These are phyloP conservation scores for Microcebus jonahi DNA, from an alignment of 2,113 vertebrate genomes.

Conservation along the genomic window DNA sequence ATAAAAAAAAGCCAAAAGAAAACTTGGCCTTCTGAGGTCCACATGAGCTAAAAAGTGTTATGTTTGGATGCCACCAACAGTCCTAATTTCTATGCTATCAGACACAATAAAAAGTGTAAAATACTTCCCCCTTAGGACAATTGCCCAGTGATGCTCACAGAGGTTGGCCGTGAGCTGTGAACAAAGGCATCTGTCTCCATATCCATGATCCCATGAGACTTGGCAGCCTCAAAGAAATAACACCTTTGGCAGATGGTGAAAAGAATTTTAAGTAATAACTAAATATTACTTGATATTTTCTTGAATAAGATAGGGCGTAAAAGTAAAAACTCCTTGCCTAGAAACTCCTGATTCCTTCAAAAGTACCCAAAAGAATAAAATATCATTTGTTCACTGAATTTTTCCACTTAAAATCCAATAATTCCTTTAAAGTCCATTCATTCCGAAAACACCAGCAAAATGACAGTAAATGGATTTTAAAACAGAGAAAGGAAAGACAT, in stretches of 20 bases:
- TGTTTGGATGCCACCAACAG: background rate
- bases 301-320: background rate
- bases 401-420: background rate
- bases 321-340: background rate
- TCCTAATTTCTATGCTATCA: background rate
- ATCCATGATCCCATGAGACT: background rate
- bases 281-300: background rate
- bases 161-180: background rate
- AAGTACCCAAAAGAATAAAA: background rate
- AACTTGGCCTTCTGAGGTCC: background rate
- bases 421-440: background rate
- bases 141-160: background rate
- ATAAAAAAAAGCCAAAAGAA: constrained; percentile 5
- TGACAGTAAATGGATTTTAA: background rate
- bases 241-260: background rate
- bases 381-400: background rate
- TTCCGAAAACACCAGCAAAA: background rate
- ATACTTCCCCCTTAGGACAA: background rate
- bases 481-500: background rate
- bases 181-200: background rate
- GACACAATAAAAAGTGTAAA: background rate
- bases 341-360: background rate
- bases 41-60: background rate
- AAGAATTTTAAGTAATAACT: background rate
- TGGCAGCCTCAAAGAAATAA: background rate